Percentiles rank a stretch among this genome's conserved stretches.
phyloP scores from a whole-genome alignment of 1,140 invertebrate genomes.

The Panonychus citri region DNA sequence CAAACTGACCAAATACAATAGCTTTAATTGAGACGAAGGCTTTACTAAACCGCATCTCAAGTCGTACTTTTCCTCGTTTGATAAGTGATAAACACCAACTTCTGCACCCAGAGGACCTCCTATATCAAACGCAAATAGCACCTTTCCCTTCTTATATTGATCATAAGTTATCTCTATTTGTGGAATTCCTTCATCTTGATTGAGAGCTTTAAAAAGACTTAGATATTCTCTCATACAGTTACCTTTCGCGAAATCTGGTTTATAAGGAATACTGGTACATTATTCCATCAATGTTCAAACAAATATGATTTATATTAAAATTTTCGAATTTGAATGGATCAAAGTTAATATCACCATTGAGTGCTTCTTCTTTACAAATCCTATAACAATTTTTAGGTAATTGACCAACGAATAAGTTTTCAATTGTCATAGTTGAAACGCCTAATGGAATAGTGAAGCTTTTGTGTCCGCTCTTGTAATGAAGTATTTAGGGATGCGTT shows the following conservation, averaged over 20 bases:
- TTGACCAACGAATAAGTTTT: neutral
- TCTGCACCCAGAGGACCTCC: neutral
- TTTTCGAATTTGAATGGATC: neutral
- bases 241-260: neutral
- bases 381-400: neutral
- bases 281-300: neutral
- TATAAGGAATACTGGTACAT: neutral
- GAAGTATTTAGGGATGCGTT: neutral
- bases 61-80: neutral
- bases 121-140: neutral
- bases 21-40: neutral
- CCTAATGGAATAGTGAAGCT: neutral
- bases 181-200: neutral
- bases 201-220: neutral
- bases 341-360: neutral
- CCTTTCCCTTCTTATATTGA: neutral
- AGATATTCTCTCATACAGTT: neutral
- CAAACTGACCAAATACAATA: neutral
- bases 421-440: neutral
- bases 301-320: neutral
- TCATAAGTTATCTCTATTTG: neutral
- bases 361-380: neutral
- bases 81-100: neutral
- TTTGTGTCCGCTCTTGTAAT: neutral
- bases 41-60: neutral